A percentile compares a stretch with the other conserved stretches of the same genome.
Conservation (phyloP, 2,888 invertebrate genomes). For the Stegana nigrithorax region DNA sequence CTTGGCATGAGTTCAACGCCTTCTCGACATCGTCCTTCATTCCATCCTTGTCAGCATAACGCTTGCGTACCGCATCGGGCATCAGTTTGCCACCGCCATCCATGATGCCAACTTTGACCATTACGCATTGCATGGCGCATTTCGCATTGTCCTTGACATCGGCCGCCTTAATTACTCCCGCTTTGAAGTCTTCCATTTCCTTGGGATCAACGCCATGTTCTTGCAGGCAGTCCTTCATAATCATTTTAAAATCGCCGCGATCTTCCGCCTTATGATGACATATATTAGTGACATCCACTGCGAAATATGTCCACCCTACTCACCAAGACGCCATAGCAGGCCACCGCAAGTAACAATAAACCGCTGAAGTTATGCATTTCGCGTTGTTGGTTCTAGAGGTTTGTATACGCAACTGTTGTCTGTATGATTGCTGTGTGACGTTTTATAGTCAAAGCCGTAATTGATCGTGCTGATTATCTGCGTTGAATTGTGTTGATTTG, state of each 20-base stretch:
- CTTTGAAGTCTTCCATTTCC: background rate
- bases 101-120: slow-evolving; percentile 23
- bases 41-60: background rate
- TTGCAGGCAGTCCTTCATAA: slow-evolving; percentile 30
- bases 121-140: slow-evolving; percentile 18
- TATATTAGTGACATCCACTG: background rate
- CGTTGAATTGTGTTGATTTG: too few relatives aligned
- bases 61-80: background rate
- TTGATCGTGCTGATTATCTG: too few relatives aligned
- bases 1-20: slow-evolving; percentile 18
- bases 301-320: too few relatives aligned
- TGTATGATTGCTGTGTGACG: too few relatives aligned
- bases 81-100: slow-evolving; percentile 20
- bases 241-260: slow-evolving; percentile 1
- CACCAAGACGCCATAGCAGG: background rate
- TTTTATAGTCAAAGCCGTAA: too few relatives aligned
- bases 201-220: background rate
- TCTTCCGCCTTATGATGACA: background rate
- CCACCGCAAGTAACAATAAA: background rate
- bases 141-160: slow-evolving; percentile 19
- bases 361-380: background rate
- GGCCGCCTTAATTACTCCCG: background rate
- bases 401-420: too few relatives aligned
- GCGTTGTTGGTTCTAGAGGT: too few relatives aligned
- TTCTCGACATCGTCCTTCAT: background rate